Percentiles rank a stretch among this genome's conserved stretches.
Conservation (phyloP, 64 coral and sea anemone genomes). For the Pocillopora verrucosa region DNA sequence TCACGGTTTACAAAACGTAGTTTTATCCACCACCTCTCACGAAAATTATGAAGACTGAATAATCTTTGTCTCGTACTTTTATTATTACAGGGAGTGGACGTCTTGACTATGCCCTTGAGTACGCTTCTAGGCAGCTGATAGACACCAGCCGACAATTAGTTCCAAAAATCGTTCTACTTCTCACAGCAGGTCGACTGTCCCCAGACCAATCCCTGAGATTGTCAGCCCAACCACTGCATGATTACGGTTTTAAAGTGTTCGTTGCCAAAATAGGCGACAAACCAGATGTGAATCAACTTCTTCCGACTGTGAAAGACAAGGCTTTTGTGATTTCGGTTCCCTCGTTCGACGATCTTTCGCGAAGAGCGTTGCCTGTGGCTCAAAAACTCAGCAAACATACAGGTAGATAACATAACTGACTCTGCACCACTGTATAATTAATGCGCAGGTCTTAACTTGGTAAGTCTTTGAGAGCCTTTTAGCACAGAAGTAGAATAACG, state of each 20-base stretch:
- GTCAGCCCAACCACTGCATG: constrained; percentile 30
- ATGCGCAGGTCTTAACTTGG: no score
- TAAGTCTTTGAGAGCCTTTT: no score
- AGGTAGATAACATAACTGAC: neutral
- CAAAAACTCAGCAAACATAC: constrained; percentile 14
- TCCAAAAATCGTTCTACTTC: constrained; percentile 71
- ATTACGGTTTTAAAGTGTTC: constrained; percentile 55
- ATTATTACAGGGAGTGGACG: constrained; percentile 39
- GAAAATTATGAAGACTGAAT: neutral
- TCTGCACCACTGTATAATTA: neutral
- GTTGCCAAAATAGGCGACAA: constrained; percentile 56
- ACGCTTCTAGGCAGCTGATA: constrained; percentile 25
- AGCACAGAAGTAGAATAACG: no score
- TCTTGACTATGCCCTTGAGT: constrained; percentile 59
- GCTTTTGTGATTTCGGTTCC: neutral
- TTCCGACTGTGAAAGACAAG: neutral
- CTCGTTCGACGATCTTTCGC: constrained; percentile 34
- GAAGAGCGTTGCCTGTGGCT: constrained; percentile 30
- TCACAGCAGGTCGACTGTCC: constrained; percentile 50
- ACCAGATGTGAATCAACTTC: constrained; percentile 37
- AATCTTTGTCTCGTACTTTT: neutral
- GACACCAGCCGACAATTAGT: constrained; percentile 22
- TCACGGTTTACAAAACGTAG: no score
- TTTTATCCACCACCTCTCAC: no score
- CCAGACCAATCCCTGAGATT: constrained; percentile 16